Evolutionary conservation across 2,888 invertebrate genomes (phyloP).

Genomic region (Ecliptopera silaceata): DNA sequence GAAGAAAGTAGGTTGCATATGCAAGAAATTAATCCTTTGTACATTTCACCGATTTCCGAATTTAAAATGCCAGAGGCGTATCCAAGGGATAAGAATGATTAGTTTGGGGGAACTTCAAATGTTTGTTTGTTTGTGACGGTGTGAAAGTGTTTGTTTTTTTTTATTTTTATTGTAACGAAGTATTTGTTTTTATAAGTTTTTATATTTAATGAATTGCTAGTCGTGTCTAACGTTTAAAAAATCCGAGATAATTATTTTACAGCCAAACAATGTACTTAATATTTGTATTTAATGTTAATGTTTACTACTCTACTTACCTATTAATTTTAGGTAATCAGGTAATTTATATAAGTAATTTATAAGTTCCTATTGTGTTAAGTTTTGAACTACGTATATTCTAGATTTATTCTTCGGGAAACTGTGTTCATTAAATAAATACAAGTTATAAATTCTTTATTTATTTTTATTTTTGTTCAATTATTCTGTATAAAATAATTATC

Average conservation of each 20-base stretch:
- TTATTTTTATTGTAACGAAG: too few species aligned
- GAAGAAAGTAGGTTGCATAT: constrained; percentile 64
- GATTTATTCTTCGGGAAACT: neutral
- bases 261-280: constrained; percentile 7
- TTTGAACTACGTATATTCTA: constrained; percentile 15
- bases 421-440: constrained; percentile 13
- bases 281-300: neutral
- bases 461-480: constrained; percentile 9
- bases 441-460: constrained; percentile 12
- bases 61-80: constrained; percentile 81
- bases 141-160: constrained; percentile 2
- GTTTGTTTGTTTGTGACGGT: constrained; percentile 2
- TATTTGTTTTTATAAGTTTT: neutral
- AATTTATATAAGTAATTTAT: constrained; percentile 3
- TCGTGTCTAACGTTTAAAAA: constrained; percentile 9
- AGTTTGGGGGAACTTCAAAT: neutral
- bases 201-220: constrained; percentile 5
- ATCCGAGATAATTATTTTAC: neutral
- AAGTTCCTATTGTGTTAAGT: constrained; percentile 22
- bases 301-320: neutral
- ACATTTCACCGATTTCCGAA: constrained; percentile 82
- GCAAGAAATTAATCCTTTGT: constrained; percentile 84
- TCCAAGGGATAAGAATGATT: constrained; percentile 70
- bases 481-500: constrained; percentile 6
- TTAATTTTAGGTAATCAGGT: neutral